Evolutionary conservation across 2,797 vertebrate genomes (phyloP), one percentile per base, ranked within the genome.

Genomic region (Iguana delicatissima): DNA sequence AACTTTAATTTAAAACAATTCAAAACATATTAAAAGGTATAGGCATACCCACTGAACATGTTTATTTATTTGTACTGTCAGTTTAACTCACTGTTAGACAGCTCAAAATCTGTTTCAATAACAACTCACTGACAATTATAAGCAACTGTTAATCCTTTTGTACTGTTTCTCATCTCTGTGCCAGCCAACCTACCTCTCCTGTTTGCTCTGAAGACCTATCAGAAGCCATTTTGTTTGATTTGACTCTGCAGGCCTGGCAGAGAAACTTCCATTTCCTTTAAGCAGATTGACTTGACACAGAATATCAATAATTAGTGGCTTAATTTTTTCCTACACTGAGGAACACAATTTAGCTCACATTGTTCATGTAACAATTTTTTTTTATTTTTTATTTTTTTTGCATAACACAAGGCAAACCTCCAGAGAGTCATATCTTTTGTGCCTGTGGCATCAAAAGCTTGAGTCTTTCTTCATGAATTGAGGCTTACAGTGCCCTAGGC

Each of bases 381-480:
- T n/a, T n/a, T n/a, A n/a, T n/a, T n/a, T n/a, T n/a, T n/a, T n/a
- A n/a, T n/a, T 8, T 12, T 20, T 10, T 20, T 35, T 87, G 26
- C 57, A 20, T 86, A 46, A 77, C 14, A 64, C 46, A 59, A 92
- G 29, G 35, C 35, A 86, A 26, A 50, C 24, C 88, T 86, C 84
- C 10, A 69, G 88, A 72, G 88, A 87, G 29, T 84, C 8, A 4
- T 83, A 76, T 86, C 80, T 72, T 92, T 92, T 92, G 84, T 89
- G 91, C 91, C 87, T 32, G 22, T 89, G 88, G 88, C 91, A 89
- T 84, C 84, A 92, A 72, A 89, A 73, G 22, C n/a, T 86, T 8
- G 6, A 87, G 50, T 50, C 59, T 79, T 72, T 89, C 84, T 77
- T 69, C 52, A 42, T 89, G 87, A 89, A 89, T 77, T 57, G 46